Conservation (phyloP, 1,140 invertebrate genomes). For the Nebria ingens region DNA sequence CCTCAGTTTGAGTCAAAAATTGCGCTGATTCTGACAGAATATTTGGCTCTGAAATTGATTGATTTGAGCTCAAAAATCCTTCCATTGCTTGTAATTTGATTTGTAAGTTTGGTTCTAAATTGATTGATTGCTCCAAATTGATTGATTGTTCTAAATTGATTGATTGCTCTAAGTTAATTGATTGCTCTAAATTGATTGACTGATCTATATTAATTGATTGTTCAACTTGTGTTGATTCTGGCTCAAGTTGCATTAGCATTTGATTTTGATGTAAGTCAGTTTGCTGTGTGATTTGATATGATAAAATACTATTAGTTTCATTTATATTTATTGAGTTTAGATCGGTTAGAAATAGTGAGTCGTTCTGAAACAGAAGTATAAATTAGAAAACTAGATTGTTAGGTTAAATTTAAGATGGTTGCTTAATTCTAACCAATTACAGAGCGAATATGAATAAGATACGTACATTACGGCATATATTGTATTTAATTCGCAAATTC, state of each 20-base stretch:
- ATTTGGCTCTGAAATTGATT: background rate
- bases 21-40: no score
- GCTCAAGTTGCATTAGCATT: background rate
- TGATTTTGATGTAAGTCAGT: background rate
- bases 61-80: background rate
- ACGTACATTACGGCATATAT: no score
- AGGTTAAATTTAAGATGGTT: no score
- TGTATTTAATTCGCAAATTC: no score
- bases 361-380: background rate
- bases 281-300: background rate
- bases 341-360: background rate
- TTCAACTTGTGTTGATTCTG: background rate
- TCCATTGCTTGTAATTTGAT: background rate
- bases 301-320: constrained; percentile 1
- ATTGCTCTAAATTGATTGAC: background rate
- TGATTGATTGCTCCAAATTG: background rate
- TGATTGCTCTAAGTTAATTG: background rate
- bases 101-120: background rate
- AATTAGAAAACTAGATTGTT: no score
- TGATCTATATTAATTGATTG: background rate
- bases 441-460: no score
- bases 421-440: no score
- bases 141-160: background rate
- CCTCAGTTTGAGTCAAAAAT: no score
- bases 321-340: background rate